phyloP scores from a whole-genome alignment of 2,797 vertebrate genomes.

The Chromobotia macracanthus region DNA sequence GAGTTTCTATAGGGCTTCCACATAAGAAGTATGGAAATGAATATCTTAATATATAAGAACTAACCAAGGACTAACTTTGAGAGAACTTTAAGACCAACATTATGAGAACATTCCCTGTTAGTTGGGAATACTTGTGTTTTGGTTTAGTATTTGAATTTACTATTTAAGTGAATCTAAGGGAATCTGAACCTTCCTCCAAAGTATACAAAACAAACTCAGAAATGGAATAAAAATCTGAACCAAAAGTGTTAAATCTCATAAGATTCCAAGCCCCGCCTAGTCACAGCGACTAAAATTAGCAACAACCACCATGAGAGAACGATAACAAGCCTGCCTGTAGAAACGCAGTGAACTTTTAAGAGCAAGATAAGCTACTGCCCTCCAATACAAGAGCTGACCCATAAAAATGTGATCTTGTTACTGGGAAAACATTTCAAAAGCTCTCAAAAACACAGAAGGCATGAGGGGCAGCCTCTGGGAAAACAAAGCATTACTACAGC shows the following conservation, averaged over 20 bases:
- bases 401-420: slow-evolving; percentile 19
- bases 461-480: slow-evolving; percentile 1
- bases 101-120: no score
- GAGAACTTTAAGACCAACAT: no score
- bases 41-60: neutral
- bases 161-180: no score
- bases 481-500: slow-evolving; percentile 24
- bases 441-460: slow-evolving; percentile 28
- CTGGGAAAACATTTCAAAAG: slow-evolving; percentile 25
- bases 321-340: slow-evolving; percentile 70
- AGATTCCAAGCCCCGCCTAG: neutral
- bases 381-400: slow-evolving; percentile 56
- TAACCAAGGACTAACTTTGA: no score
- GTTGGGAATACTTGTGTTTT: no score
- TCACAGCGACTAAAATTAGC: slow-evolving; percentile 72
- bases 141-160: no score
- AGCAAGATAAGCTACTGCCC: slow-evolving; percentile 69
- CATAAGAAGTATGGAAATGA: neutral
- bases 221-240: neutral
- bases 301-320: slow-evolving; percentile 76
- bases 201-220: neutral
- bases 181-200: no score
- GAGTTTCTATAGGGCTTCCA: neutral
- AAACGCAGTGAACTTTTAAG: slow-evolving; percentile 64
- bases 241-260: neutral